A percentile compares a stretch with the other conserved stretches of the same genome.
phyloP scores from a whole-genome alignment of 2,888 invertebrate genomes.

The Ichneumoninae sp. region DNA sequence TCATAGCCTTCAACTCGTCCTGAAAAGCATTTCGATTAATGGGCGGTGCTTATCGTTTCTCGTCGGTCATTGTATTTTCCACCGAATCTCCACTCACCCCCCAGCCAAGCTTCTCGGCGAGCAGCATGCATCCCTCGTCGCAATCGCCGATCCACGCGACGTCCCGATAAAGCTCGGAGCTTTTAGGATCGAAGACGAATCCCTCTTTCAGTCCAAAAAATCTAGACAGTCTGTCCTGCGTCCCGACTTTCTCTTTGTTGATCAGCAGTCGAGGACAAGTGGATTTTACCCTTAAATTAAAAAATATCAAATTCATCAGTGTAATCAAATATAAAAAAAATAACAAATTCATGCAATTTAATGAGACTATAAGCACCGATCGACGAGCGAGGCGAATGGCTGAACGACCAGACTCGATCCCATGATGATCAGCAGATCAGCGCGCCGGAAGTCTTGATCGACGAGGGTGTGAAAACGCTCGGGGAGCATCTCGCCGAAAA shows the following conservation, averaged over 20 bases:
- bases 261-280: conserved; percentile 93
- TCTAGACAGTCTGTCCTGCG: conserved; percentile 80
- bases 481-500: conserved; percentile 97
- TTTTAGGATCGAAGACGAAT: conserved; percentile 88
- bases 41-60: not conserved
- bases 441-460: conserved; percentile 91
- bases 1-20: conserved; percentile 87
- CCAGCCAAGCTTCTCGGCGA: conserved; percentile 93
- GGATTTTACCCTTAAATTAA: conserved; percentile 86
- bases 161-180: conserved; percentile 87
- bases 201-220: conserved; percentile 86
- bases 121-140: conserved; percentile 90
- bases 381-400: conserved; percentile 95
- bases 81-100: conserved; percentile 85
- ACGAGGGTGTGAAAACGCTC: conserved; percentile 89
- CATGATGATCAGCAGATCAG: conserved; percentile 97
- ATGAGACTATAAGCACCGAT: conserved; percentile 86
- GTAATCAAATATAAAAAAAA: not conserved
- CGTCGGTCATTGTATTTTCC: not conserved
- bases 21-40: conserved; percentile 74
- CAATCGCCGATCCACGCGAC: conserved; percentile 94
- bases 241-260: conserved; percentile 90
- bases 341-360: not conserved
- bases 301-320: not conserved
- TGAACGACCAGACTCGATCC: conserved; percentile 97